Conservation (phyloP, 2,113 vertebrate genomes). For the Pungitius pungitius region DNA sequence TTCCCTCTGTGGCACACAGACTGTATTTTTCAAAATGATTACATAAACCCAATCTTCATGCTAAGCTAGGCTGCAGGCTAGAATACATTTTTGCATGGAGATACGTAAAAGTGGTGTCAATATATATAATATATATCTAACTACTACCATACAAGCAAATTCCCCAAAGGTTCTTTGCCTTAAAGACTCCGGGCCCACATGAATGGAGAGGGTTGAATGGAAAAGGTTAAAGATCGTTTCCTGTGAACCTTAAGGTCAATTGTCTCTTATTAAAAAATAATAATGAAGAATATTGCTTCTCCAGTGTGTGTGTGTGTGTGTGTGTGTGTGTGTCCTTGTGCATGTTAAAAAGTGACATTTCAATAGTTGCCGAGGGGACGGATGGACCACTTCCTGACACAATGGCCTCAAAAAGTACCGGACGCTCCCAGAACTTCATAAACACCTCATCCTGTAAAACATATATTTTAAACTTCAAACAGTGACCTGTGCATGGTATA, state of each 20-base stretch:
- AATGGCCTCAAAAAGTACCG: conserved; percentile 14
- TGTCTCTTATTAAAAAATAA: conserved; percentile 34
- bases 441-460: conserved; percentile 49
- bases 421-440: conserved; percentile 45
- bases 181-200: neutral
- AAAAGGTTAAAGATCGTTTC: conserved; percentile 33
- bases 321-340: neutral
- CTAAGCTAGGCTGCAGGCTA: neutral
- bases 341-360: conserved; percentile 31
- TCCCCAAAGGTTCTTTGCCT: neutral
- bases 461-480: conserved; percentile 35
- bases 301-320: conserved; percentile 17
- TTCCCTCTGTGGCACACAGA: conserved; percentile 1
- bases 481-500: conserved; percentile 29
- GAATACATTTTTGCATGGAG: neutral
- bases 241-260: conserved; percentile 33
- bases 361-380: conserved; percentile 41
- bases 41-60: neutral
- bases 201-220: no score
- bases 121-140: neutral
- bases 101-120: neutral
- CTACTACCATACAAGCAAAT: neutral
- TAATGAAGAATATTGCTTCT: conserved; percentile 41
- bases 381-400: conserved; percentile 33
- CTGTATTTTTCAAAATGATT: neutral